These are phyloP conservation scores for Channa maculata DNA, from an alignment of 2,113 vertebrate genomes.

Conservation along the genomic window DNA sequence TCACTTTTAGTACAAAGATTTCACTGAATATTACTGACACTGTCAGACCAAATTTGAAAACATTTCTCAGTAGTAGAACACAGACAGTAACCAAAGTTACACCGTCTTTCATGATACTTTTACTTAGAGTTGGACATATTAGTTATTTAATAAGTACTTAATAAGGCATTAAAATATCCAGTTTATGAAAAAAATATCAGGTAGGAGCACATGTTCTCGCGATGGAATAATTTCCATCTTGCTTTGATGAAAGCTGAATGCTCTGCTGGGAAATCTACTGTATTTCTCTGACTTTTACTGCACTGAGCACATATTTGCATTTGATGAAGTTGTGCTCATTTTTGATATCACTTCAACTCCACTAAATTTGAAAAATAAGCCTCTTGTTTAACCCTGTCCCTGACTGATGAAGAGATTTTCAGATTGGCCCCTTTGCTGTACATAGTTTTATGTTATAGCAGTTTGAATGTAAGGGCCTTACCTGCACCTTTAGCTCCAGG, in stretches of 20 bases:
- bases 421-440: not conserved
- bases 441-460: constrained; percentile 10
- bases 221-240: not conserved
- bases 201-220: not conserved
- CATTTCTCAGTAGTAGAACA: not conserved
- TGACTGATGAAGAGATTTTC: not conserved
- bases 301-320: constrained; percentile 15
- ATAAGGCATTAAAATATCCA: constrained; percentile 8
- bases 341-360: not conserved
- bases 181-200: constrained; percentile 23
- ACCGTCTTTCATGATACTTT: not conserved
- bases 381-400: not conserved
- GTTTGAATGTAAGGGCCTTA: constrained; percentile 19
- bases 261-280: not conserved
- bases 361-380: not conserved
- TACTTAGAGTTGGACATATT: not conserved
- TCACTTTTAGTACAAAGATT: no score
- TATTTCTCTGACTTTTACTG: not conserved
- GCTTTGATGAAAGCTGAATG: constrained; percentile 8
- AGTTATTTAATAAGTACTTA: not conserved
- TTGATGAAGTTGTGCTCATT: constrained; percentile 6
- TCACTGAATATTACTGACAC: not conserved
- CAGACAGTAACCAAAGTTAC: not conserved
- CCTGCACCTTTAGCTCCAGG: constrained; percentile 55
- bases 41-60: not conserved